Conservation (phyloP, 2,888 invertebrate species). For the Chalcis sispes region DNA sequence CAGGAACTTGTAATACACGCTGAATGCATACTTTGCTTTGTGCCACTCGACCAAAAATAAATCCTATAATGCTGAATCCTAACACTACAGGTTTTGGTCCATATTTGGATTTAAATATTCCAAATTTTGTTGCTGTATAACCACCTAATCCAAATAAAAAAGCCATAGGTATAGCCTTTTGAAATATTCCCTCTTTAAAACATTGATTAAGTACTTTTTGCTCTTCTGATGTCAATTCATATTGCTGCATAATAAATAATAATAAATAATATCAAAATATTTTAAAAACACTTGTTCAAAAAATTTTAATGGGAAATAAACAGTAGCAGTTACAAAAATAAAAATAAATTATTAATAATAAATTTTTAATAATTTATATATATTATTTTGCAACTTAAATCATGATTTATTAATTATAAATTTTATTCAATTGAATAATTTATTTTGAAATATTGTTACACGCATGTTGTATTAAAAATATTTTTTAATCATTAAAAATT, state of each 20-base stretch:
- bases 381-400: background rate
- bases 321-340: background rate
- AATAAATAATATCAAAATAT: too few species aligned
- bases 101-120: conserved; percentile 19
- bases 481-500: too few species aligned
- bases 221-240: conserved; percentile 56
- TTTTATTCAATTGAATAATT: background rate
- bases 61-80: conserved; percentile 43
- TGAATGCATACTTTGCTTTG: conserved; percentile 39
- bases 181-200: conserved; percentile 47
- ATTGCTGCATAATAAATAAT: background rate
- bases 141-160: conserved; percentile 34
- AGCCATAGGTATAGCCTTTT: conserved; percentile 55
- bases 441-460: too few species aligned
- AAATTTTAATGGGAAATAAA: too few species aligned
- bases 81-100: conserved; percentile 48
- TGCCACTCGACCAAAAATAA: conserved; percentile 53
- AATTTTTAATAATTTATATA: background rate
- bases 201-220: conserved; percentile 52
- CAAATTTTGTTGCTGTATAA: conserved; percentile 27
- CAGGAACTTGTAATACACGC: conserved; percentile 44
- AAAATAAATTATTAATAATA: background rate
- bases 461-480: too few species aligned
- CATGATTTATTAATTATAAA: background rate
- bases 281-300: too few species aligned